Percentiles rank a stretch among this genome's conserved stretches.
These are phyloP conservation scores for Pica pica DNA, from an alignment of 2,113 vertebrate genomes.

Conservation along the genomic window DNA sequence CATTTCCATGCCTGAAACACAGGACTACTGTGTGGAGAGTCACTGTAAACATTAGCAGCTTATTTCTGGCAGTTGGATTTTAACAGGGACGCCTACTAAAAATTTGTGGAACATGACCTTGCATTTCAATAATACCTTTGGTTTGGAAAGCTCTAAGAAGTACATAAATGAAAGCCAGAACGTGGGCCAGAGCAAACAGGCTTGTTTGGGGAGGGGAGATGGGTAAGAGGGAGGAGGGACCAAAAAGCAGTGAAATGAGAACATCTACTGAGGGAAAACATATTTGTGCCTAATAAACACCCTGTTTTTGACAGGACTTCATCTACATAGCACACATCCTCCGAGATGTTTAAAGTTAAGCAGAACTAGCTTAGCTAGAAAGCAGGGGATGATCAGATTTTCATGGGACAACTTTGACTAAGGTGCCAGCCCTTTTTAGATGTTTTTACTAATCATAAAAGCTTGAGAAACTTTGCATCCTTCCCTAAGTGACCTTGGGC, in stretches of 20 bases:
- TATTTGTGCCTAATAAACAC: neutral
- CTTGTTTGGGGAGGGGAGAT: neutral
- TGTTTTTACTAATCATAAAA: neutral
- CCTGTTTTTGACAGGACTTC: neutral
- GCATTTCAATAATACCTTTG: slow-evolving; percentile 31
- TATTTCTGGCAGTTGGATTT: neutral
- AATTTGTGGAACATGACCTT: neutral
- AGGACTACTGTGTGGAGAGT: slow-evolving; percentile 1
- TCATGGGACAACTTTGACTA: neutral
- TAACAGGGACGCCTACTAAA: neutral
- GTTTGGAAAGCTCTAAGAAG: slow-evolving; percentile 3
- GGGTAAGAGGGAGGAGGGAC: neutral
- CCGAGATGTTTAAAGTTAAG: neutral
- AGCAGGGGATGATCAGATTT: neutral
- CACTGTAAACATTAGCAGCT: neutral
- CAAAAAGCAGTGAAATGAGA: neutral
- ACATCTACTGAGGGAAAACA: neutral
- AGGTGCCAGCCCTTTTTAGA: neutral
- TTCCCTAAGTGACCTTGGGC: neutral
- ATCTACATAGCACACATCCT: neutral
- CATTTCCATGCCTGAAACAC: slow-evolving; percentile 14
- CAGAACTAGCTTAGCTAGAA: neutral
- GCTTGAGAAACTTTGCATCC: neutral
- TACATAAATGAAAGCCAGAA: neutral
- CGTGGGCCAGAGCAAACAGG: neutral